Evolutionary conservation across 2,113 vertebrate genomes (phyloP).

Genomic region (Nematolebias whitei): DNA sequence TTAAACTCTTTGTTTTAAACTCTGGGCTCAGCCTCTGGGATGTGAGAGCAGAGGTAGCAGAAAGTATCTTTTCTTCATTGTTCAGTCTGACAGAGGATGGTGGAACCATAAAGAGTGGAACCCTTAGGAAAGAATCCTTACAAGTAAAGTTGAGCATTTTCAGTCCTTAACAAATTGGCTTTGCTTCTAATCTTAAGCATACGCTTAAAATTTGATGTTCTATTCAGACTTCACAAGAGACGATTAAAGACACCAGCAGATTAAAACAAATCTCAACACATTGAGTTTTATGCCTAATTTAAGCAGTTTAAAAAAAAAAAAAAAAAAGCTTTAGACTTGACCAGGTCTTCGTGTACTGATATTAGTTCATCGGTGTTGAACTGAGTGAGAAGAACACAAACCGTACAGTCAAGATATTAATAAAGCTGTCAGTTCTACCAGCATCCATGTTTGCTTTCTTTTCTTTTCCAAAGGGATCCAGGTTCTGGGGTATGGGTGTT

Average conservation of each 20-base stretch:
- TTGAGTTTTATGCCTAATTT: no score
- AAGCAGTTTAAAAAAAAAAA: no score
- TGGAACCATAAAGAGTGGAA: no score
- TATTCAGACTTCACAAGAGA: neutral
- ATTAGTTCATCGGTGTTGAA: neutral
- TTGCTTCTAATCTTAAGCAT: no score
- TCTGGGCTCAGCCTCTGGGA: conserved; percentile 34
- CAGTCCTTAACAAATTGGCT: no score
- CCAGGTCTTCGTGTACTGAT: neutral
- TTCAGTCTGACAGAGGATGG: no score
- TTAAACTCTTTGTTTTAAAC: conserved; percentile 60
- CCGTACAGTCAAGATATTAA: no score
- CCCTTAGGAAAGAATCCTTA: no score
- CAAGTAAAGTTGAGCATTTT: no score
- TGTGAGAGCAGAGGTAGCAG: conserved; percentile 8
- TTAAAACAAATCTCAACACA: neutral
- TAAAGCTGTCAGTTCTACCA: no score
- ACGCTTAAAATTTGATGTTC: no score
- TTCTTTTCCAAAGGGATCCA: conserved; percentile 75
- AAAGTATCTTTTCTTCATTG: conserved; percentile 1
- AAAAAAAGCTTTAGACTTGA: no score
- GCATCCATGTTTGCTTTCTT: neutral
- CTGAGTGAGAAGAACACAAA: neutral
- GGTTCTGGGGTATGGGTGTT: conserved; percentile 79
- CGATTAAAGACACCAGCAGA: neutral